These are phyloP conservation scores for Hyalella azteca DNA, from an alignment of 2,888 invertebrate species.

Conservation along the genomic window DNA sequence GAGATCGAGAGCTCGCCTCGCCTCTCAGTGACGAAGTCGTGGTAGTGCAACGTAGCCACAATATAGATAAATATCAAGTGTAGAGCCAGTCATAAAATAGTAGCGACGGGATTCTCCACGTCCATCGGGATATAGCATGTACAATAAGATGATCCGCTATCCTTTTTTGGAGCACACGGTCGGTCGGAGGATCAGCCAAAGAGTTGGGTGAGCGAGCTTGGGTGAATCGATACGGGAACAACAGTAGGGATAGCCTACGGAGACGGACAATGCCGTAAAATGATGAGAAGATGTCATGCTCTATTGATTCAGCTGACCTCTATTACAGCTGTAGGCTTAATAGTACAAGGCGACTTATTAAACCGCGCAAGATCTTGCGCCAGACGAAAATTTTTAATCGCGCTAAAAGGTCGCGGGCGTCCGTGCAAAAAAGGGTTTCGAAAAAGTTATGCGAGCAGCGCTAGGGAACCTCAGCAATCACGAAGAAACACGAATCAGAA, in stretches of 20 bases:
- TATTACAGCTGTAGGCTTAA: too few relatives aligned
- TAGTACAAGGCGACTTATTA: constrained; percentile 23
- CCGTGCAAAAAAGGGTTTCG: not conserved
- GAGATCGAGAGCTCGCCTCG: not conserved
- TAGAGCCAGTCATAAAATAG: constrained; percentile 14
- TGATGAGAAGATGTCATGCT: constrained; percentile 36
- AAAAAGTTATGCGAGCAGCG: too few relatives aligned
- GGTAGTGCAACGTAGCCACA: not conserved
- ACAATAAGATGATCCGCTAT: constrained; percentile 27
- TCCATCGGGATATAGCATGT: constrained; percentile 12
- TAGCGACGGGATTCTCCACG: constrained; percentile 1
- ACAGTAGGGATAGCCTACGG: constrained; percentile 24
- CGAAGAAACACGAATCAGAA: not conserved
- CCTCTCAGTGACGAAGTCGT: not conserved
- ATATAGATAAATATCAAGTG: constrained; percentile 18
- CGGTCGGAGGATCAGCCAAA: not conserved
- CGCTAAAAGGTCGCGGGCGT: not conserved
- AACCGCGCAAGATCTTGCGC: constrained; percentile 6
- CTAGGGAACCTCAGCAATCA: too few relatives aligned
- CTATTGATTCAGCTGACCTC: constrained; percentile 36
- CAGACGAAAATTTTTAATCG: constrained; percentile 8
- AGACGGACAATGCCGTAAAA: constrained; percentile 37
- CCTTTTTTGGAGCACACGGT: constrained; percentile 26
- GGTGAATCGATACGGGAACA: constrained; percentile 28
- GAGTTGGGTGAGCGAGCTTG: not conserved